phyloP scores from a whole-genome alignment of 2,113 vertebrate species.

The Dryoscopus gambensis region DNA sequence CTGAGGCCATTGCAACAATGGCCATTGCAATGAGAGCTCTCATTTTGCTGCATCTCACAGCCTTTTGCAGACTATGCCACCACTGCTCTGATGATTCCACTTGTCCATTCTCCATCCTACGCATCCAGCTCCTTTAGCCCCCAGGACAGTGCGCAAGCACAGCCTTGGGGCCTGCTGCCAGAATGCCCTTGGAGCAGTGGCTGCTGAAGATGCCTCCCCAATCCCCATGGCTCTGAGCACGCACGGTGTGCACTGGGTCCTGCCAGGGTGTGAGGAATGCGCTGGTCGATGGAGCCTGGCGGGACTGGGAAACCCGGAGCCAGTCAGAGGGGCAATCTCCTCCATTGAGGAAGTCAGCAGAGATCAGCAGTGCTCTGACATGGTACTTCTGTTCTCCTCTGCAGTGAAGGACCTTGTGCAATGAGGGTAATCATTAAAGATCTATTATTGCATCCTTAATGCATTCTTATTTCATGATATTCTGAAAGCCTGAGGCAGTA shows the following conservation, averaged over 20 bases:
- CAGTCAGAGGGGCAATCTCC: neutral
- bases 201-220: neutral
- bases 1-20: fast-evolving
- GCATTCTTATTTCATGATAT: neutral
- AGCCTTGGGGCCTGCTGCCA: neutral
- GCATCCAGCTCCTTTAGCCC: neutral
- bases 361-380: neutral
- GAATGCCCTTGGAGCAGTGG: neutral
- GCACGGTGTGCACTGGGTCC: fast-evolving
- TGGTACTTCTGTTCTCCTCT: neutral
- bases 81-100: neutral
- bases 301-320: neutral
- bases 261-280: fast-evolving
- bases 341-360: neutral
- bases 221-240: fast-evolving
- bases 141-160: fast-evolving
- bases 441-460: neutral
- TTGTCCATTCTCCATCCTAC: too few species aligned
- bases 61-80: neutral
- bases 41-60: neutral
- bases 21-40: neutral
- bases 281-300: fast-evolving
- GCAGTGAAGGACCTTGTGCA: neutral
- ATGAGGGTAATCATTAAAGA: neutral
- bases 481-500: neutral